Percentiles rank a stretch among this genome's conserved stretches.
Evolutionary conservation across 2,113 vertebrate species (phyloP).

Genomic region (Oreochromis spilurus): DNA sequence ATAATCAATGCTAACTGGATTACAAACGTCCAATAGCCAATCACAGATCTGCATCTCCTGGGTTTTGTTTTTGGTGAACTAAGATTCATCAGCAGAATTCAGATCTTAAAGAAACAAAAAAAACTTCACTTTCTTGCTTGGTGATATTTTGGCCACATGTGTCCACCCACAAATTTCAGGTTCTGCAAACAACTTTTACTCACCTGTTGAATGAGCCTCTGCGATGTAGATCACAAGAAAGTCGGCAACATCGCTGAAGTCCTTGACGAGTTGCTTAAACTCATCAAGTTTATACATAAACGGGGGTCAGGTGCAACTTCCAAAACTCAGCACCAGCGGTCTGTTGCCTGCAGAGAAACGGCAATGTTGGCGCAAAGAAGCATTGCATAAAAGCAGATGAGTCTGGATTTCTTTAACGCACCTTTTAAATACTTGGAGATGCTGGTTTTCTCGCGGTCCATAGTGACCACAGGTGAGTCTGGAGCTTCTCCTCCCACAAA

Average conservation of each 20-base stretch:
- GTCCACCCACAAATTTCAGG: neutral
- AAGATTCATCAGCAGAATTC: neutral
- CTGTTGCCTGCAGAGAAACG: slow-evolving; percentile 66
- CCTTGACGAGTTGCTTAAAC: slow-evolving; percentile 85
- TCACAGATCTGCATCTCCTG: neutral
- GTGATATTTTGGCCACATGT: neutral
- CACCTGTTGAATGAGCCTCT: slow-evolving; percentile 89
- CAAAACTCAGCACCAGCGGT: slow-evolving; percentile 87
- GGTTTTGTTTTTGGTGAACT: neutral
- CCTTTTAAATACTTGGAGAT: slow-evolving; percentile 77
- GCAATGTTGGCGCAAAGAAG: neutral
- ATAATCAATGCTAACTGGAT: neutral
- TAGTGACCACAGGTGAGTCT: slow-evolving; percentile 73
- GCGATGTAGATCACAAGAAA: slow-evolving; percentile 89
- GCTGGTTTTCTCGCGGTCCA: slow-evolving; percentile 49
- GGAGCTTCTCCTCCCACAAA: slow-evolving; percentile 74
- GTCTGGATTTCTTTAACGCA: slow-evolving; percentile 21
- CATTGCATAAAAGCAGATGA: neutral
- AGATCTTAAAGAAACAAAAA: neutral
- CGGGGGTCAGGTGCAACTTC: slow-evolving; percentile 94
- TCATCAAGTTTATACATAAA: slow-evolving; percentile 87
- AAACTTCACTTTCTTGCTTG: neutral
- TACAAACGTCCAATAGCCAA: neutral
- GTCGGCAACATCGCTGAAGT: slow-evolving; percentile 81
- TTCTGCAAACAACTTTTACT: neutral